These are phyloP conservation scores for Encarsia formosa DNA, from an alignment of 2,888 invertebrate genomes.

Conservation along the genomic window DNA sequence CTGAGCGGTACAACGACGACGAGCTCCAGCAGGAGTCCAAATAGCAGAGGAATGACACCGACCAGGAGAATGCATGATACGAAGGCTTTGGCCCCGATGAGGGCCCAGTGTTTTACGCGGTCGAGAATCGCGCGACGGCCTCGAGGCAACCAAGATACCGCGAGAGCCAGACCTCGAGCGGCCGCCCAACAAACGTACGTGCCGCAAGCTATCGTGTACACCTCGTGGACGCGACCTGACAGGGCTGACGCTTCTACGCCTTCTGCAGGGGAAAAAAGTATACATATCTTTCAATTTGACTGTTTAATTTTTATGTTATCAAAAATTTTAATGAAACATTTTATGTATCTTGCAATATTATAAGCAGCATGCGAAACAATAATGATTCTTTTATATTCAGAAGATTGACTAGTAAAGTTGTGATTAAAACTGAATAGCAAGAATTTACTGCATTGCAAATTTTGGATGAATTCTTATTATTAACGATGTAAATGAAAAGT, in stretches of 20 bases:
- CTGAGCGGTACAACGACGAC: constrained; percentile 88
- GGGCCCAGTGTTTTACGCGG: constrained; percentile 69
- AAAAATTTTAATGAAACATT: not conserved
- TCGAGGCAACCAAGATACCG: constrained; percentile 84
- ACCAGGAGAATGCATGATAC: constrained; percentile 75
- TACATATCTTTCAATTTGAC: no score
- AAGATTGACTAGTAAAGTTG: no score
- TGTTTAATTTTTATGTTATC: not conserved
- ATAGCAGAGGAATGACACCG: constrained; percentile 85
- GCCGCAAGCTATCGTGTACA: constrained; percentile 93
- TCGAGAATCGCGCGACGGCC: constrained; percentile 75
- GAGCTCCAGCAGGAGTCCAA: constrained; percentile 87
- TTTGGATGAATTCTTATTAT: no score
- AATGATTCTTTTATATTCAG: no score
- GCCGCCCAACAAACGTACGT: constrained; percentile 92
- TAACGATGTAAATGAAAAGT: no score
- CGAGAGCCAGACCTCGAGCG: constrained; percentile 76
- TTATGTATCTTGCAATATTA: no score
- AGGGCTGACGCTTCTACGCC: constrained; percentile 18
- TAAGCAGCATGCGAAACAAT: no score
- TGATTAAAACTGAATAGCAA: no score
- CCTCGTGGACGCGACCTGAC: constrained; percentile 72
- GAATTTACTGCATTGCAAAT: no score
- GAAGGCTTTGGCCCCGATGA: constrained; percentile 69
- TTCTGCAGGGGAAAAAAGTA: no score